These are phyloP conservation scores for Pardosa pseudoannulata DNA, from an alignment of 2,888 invertebrate genomes.

Conservation along the genomic window DNA sequence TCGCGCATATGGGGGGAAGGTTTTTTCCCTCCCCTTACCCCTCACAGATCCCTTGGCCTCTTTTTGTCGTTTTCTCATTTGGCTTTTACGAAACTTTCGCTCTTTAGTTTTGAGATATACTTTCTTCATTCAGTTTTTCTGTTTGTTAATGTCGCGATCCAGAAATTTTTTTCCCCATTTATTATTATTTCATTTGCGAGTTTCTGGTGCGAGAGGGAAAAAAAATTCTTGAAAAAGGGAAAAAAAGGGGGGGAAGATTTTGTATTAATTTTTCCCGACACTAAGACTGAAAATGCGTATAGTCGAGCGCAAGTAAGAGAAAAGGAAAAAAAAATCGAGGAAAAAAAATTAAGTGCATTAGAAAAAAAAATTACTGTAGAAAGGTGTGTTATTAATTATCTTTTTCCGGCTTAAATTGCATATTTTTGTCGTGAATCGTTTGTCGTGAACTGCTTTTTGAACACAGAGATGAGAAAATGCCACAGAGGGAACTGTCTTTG, in stretches of 20 bases:
- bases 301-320: neutral
- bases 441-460: constrained; percentile 67
- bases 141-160: constrained; percentile 23
- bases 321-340: constrained; percentile 11
- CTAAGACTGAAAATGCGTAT: constrained; percentile 24
- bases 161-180: constrained; percentile 24
- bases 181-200: constrained; percentile 71
- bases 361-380: constrained; percentile 50
- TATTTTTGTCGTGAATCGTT: constrained; percentile 69
- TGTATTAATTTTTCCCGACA: constrained; percentile 67
- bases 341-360: constrained; percentile 57
- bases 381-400: constrained; percentile 72
- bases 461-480: constrained; percentile 40
- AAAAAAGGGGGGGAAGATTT: constrained; percentile 26
- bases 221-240: neutral
- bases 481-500: constrained; percentile 30
- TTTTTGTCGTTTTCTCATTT: constrained; percentile 48
- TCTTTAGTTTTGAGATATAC: constrained; percentile 51
- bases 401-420: constrained; percentile 67
- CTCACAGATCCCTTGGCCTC: neutral
- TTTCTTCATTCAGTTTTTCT: constrained; percentile 30
- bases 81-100: constrained; percentile 56
- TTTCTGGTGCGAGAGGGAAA: constrained; percentile 24
- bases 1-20: constrained; percentile 14
- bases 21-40: constrained; percentile 30